Conservation (phyloP, 2,797 vertebrate species). For the Pogonophryne albipinna region DNA sequence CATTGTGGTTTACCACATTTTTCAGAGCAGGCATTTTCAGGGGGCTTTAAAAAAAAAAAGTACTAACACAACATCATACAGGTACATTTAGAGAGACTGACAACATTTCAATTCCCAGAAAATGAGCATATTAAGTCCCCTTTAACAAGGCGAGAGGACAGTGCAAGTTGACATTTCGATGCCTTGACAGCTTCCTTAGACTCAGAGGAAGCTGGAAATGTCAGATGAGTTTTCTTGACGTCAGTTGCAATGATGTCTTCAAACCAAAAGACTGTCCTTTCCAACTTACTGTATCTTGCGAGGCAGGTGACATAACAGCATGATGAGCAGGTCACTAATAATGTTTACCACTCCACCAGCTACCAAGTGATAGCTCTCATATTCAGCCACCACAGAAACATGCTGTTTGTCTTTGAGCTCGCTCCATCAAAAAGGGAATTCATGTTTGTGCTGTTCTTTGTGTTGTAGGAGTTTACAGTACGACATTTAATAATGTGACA, state of each 20-base stretch:
- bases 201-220: neutral
- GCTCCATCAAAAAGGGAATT: slow-evolving; percentile 72
- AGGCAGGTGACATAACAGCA: neutral
- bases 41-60: too few species aligned
- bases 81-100: too few species aligned
- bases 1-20: too few species aligned
- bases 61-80: too few species aligned
- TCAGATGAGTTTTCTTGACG: neutral
- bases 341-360: neutral
- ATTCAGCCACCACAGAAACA: slow-evolving; percentile 9
- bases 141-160: neutral
- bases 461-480: slow-evolving; percentile 41
- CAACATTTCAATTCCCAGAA: too few species aligned
- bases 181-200: neutral
- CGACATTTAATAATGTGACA: slow-evolving; percentile 39
- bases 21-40: too few species aligned
- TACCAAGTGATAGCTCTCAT: neutral
- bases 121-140: too few species aligned
- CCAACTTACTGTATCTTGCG: neutral
- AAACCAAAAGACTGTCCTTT: slow-evolving; percentile 19
- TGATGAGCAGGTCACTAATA: neutral
- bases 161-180: neutral
- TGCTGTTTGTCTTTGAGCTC: slow-evolving; percentile 28
- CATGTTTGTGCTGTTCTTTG: slow-evolving; percentile 61
- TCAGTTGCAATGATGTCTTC: neutral